Conservation (phyloP, 2,888 invertebrate species). For the Myopa tessellatipennis region DNA sequence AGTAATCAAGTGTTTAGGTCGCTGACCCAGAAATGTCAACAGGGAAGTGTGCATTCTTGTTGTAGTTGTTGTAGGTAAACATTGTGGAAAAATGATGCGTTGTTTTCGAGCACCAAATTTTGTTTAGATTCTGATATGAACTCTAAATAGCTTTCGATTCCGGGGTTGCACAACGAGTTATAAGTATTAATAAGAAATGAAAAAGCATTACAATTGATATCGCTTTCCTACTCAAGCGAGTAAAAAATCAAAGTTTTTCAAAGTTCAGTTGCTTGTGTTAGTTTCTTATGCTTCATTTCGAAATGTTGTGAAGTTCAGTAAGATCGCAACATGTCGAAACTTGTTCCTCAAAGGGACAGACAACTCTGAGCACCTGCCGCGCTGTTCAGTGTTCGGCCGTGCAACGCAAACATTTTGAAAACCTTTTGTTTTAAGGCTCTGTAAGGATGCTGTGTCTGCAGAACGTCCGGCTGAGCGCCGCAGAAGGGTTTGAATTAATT, state of each 20-base stretch:
- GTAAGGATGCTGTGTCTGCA: not conserved
- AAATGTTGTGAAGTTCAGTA: constrained; percentile 21
- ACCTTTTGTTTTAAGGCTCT: constrained; percentile 26
- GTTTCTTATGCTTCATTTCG: not conserved
- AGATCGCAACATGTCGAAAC: constrained; percentile 15
- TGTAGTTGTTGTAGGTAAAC: not conserved
- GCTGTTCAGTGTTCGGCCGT: not conserved
- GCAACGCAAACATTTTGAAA: not conserved
- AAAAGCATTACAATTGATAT: no score
- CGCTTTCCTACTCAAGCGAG: no score
- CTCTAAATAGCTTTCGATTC: no score
- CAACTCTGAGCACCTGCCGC: not conserved
- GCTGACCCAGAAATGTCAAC: constrained; percentile 67
- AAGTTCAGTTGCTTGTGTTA: no score
- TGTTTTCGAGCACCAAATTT: no score
- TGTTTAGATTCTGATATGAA: no score
- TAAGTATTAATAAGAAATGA: no score
- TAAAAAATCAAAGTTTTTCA: no score
- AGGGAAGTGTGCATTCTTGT: constrained; percentile 54
- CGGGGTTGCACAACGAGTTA: no score
- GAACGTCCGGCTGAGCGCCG: not conserved
- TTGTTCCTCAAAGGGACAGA: not conserved
- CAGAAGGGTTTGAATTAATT: constrained; percentile 5
- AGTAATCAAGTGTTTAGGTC: constrained; percentile 57
- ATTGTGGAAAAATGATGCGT: not conserved